Evolutionary conservation across 2,888 invertebrate genomes (phyloP).

Genomic region (Caenorhabditis auriculariae): DNA sequence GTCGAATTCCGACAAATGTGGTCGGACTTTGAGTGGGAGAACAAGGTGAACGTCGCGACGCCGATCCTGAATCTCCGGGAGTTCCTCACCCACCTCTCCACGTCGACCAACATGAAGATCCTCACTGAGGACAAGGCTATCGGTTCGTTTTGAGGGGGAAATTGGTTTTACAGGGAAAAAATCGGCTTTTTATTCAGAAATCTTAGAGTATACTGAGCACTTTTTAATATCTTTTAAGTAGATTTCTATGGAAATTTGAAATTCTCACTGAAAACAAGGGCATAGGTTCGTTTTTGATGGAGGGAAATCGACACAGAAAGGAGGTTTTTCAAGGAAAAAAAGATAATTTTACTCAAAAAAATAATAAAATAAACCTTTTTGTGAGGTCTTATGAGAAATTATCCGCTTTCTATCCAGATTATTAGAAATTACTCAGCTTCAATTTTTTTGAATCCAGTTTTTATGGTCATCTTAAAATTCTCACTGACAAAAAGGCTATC

Average conservation of each 20-base stretch:
- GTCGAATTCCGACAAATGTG: constrained; percentile 98
- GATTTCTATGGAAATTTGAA: background rate
- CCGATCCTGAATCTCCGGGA: constrained; percentile 85
- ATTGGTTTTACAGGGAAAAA: background rate
- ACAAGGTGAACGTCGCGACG: constrained; percentile 94
- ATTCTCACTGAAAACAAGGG: background rate
- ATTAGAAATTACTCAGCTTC: too few relatives aligned
- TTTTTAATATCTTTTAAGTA: background rate
- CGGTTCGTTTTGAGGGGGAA: constrained; percentile 69
- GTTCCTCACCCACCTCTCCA: constrained; percentile 86
- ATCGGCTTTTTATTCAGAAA: background rate
- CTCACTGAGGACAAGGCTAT: constrained; percentile 80
- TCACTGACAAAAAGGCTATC: too few relatives aligned
- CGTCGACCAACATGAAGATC: constrained; percentile 97
- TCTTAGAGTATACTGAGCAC: background rate
- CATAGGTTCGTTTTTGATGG: background rate
- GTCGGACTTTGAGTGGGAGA: constrained; percentile 99
- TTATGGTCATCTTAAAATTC: too few relatives aligned
- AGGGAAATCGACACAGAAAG: background rate
- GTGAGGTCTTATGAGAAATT: too few relatives aligned
- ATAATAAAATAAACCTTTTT: background rate
- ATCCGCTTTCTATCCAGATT: too few relatives aligned
- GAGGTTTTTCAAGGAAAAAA: too few relatives aligned
- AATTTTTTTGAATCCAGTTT: too few relatives aligned
- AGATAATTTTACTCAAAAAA: background rate